Conservation (phyloP, 2,113 vertebrate genomes). For the Smithornis capensis region DNA sequence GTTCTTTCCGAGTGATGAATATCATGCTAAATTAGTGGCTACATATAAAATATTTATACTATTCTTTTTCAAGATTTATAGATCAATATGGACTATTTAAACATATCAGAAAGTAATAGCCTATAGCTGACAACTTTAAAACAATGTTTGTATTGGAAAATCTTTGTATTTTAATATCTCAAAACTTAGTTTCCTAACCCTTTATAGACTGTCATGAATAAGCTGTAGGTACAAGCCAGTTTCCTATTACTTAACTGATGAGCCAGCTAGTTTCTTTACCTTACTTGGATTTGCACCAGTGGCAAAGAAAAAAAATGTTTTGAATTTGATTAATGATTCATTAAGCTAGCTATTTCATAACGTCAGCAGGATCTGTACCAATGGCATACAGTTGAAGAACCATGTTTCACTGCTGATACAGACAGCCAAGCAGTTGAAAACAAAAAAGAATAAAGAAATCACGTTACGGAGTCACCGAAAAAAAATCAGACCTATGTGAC, state of each 20-base stretch:
- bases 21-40: not conserved
- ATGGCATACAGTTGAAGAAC: not conserved
- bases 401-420: not conserved
- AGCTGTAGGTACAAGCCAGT: not conserved
- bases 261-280: slow-evolving; percentile 21
- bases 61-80: not conserved
- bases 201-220: not conserved
- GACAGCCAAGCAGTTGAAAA: not conserved
- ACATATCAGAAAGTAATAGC: not conserved
- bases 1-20: not conserved
- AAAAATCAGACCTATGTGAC: not conserved
- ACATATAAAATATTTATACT: not conserved
- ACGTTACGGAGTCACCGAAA: not conserved
- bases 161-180: not conserved
- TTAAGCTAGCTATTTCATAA: slow-evolving; percentile 1
- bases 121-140: not conserved
- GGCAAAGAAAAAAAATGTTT: slow-evolving; percentile 34
- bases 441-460: not conserved
- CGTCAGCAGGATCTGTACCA: slow-evolving; percentile 16
- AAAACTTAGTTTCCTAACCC: not conserved
- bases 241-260: slow-evolving; percentile 14
- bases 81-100: not conserved
- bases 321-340: slow-evolving; percentile 33
- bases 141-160: not conserved
- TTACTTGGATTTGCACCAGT: slow-evolving; percentile 32